These are phyloP conservation scores for Clavelina lepadiformis DNA, from an alignment of 23 tunicate genomes.

Conservation along the genomic window DNA sequence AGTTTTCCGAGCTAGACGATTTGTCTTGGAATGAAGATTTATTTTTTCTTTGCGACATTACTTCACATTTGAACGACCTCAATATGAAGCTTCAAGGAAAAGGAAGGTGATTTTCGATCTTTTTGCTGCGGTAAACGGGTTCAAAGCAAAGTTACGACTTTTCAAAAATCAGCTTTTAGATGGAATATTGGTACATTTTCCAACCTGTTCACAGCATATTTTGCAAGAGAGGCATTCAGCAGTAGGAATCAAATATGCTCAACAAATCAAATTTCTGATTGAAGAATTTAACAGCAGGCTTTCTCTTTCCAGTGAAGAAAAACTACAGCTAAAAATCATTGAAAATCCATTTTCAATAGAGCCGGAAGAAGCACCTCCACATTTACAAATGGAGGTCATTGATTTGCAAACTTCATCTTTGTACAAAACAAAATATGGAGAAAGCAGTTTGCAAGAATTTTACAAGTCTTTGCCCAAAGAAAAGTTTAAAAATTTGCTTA, in stretches of 20 bases:
- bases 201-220: too few species aligned
- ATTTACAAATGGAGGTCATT: conserved; percentile 28
- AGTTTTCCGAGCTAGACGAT: conserved; percentile 25
- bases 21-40: conserved; percentile 43
- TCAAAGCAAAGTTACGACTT: conserved; percentile 37
- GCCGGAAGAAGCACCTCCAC: conserved; percentile 44
- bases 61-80: conserved; percentile 36
- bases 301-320: conserved; percentile 36
- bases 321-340: conserved; percentile 39
- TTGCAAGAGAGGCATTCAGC: too few species aligned
- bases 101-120: conserved; percentile 25
- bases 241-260: conserved; percentile 33
- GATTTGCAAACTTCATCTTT: conserved; percentile 36
- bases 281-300: conserved; percentile 37
- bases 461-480: conserved; percentile 6
- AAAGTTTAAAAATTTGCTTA: conserved; percentile 22
- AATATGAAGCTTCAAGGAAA: conserved; percentile 36
- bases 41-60: conserved; percentile 36
- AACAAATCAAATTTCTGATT: conserved; percentile 25
- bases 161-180: conserved; percentile 32
- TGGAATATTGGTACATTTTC: conserved; percentile 34
- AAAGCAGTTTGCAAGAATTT: conserved; percentile 15
- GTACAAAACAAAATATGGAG: conserved; percentile 12
- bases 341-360: conserved; percentile 35
- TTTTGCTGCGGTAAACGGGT: conserved; percentile 25